Conservation (phyloP, 2,113 vertebrate species). For the Antigone vipio region DNA sequence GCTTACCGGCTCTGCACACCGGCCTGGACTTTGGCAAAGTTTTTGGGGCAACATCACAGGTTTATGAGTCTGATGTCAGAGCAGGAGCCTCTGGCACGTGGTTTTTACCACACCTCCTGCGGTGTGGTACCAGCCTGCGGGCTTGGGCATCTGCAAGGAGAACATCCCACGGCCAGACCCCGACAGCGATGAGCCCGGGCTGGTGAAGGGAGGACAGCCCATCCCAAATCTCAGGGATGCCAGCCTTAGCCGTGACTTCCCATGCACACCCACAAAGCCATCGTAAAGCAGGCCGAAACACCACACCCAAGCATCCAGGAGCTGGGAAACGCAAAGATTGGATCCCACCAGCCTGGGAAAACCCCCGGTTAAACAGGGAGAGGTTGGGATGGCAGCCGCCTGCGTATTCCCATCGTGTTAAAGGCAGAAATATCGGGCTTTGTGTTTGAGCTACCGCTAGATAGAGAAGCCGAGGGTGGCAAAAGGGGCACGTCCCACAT, state of each 20-base stretch:
- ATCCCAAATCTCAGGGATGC: not conserved
- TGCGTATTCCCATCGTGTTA: accelerated
- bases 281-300: accelerated
- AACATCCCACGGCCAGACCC: not conserved
- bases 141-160: not conserved
- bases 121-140: accelerated
- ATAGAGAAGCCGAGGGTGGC: not conserved
- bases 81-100: not conserved
- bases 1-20: not conserved
- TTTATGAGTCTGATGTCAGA: not conserved
- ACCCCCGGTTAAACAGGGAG: no score
- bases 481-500: not conserved
- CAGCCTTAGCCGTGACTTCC: not conserved
- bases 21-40: not conserved
- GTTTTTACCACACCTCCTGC: not conserved
- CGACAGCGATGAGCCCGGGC: accelerated
- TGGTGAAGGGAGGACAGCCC: no score
- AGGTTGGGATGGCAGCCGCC: not conserved
- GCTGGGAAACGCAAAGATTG: not conserved
- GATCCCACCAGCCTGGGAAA: not conserved
- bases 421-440: not conserved
- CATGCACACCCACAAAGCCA: accelerated
- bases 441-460: not conserved
- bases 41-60: not conserved
- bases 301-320: not conserved